Conservation (phyloP, 2,888 invertebrate genomes). For the Drosophila greeni region DNA sequence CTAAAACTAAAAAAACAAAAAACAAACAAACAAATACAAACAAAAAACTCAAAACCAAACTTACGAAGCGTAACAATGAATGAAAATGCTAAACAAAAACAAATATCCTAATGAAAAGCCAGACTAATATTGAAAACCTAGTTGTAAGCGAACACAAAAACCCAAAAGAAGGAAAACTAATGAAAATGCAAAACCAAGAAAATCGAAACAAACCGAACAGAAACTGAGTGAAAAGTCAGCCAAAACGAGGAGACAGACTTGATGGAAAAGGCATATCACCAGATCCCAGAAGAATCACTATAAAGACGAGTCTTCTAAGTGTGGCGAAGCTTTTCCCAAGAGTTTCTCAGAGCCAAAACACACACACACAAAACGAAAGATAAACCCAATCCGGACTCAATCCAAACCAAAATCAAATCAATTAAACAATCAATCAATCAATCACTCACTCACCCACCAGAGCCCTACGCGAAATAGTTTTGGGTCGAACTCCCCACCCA, state of each 20-base stretch:
- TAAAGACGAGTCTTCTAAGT: neutral
- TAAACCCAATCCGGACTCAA: slow-evolving; percentile 7
- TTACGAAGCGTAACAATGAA: slow-evolving; percentile 30
- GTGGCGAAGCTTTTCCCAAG: slow-evolving; percentile 8
- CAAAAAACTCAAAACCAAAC: slow-evolving; percentile 29
- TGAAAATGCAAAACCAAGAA: slow-evolving; percentile 23
- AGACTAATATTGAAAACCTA: slow-evolving; percentile 27
- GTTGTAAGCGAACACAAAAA: slow-evolving; percentile 30
- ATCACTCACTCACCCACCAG: slow-evolving; percentile 32
- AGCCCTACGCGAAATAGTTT: slow-evolving; percentile 30
- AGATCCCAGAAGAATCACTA: slow-evolving; percentile 10
- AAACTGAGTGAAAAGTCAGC: slow-evolving; percentile 25
- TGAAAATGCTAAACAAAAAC: slow-evolving; percentile 48
- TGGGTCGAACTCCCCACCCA: slow-evolving; percentile 36
- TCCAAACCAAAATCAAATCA: slow-evolving; percentile 7
- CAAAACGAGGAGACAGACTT: slow-evolving; percentile 8
- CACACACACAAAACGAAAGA: neutral
- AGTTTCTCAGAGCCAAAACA: slow-evolving; percentile 11
- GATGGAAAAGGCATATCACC: slow-evolving; percentile 38
- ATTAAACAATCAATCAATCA: slow-evolving; percentile 27
- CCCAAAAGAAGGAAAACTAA: neutral
- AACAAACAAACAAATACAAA: slow-evolving; percentile 14
- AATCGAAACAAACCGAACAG: slow-evolving; percentile 23
- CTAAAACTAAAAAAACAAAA: slow-evolving; percentile 10
- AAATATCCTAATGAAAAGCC: slow-evolving; percentile 24